Conservation (phyloP, 1,140 invertebrate species). For the Procambarus clarkii region DNA sequence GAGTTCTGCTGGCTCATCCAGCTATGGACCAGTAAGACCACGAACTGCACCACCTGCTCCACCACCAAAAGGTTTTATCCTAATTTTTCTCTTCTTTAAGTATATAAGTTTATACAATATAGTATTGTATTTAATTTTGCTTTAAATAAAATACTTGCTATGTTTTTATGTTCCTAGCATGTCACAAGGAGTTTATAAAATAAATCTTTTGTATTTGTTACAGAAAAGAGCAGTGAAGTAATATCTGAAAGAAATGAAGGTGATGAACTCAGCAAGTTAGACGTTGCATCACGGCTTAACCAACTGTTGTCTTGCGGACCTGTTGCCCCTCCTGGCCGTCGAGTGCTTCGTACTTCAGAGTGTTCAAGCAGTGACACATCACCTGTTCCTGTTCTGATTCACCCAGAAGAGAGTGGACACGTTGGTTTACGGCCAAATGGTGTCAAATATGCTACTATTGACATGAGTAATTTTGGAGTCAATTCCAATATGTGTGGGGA, state of each 20-base stretch:
- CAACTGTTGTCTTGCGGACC: conserved; percentile 71
- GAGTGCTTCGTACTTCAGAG: conserved; percentile 64
- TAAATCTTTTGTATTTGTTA: neutral
- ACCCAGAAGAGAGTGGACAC: conserved; percentile 53
- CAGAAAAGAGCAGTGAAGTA: conserved; percentile 49
- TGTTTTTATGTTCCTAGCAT: neutral
- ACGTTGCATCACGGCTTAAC: conserved; percentile 67
- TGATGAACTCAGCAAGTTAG: conserved; percentile 51
- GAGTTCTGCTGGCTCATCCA: conserved; percentile 24
- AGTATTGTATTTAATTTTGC: too few relatives aligned
- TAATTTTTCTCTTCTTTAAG: neutral
- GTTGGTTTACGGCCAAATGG: conserved; percentile 16
- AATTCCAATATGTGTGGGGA: conserved; percentile 12
- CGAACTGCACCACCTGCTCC: conserved; percentile 60
- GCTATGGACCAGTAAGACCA: conserved; percentile 41
- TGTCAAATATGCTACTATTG: conserved; percentile 60
- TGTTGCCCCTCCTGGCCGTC: conserved; percentile 55
- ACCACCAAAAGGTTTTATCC: conserved; percentile 56
- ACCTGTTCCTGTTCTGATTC: conserved; percentile 61
- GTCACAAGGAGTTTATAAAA: neutral
- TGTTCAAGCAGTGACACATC: conserved; percentile 62
- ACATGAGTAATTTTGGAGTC: neutral
- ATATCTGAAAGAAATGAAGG: conserved; percentile 7
- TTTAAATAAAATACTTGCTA: neutral
- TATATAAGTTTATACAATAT: neutral